These are phyloP conservation scores for Raja brachyura DNA, from an alignment of 2,113 vertebrate genomes.

Conservation along the genomic window DNA sequence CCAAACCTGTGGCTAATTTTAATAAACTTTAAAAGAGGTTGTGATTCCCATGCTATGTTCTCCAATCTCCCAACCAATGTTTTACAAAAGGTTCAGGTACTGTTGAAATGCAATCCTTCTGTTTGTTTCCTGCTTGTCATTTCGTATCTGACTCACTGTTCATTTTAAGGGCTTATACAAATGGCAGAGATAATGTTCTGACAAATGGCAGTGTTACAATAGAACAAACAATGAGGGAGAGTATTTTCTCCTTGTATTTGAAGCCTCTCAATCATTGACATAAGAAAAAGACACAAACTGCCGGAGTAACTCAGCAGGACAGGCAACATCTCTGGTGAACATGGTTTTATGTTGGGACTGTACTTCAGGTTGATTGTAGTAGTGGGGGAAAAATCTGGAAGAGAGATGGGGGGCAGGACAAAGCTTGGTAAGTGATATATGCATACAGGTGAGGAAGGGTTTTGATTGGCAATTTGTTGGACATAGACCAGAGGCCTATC, in stretches of 20 bases:
- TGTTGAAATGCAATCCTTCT: slow-evolving; percentile 46
- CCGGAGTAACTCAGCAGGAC: too few species aligned
- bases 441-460: too few species aligned
- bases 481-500: too few species aligned
- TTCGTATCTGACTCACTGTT: slow-evolving; percentile 45
- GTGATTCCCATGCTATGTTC: not conserved
- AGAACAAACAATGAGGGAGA: not conserved
- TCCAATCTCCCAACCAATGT: slow-evolving; percentile 40
- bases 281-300: too few species aligned
- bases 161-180: slow-evolving; percentile 50
- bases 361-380: too few species aligned
- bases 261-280: not conserved
- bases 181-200: slow-evolving; percentile 52
- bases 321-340: too few species aligned
- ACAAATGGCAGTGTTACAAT: slow-evolving; percentile 50
- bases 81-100: slow-evolving; percentile 45
- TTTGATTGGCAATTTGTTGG: too few species aligned
- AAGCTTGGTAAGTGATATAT: too few species aligned
- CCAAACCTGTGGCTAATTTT: not conserved
- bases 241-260: not conserved
- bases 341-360: too few species aligned
- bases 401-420: too few species aligned
- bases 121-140: slow-evolving; percentile 46
- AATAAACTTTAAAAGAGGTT: not conserved
- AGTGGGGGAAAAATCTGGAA: too few species aligned